phyloP scores from a whole-genome alignment of 2,888 invertebrate species.

The Pristionchus exspectatus region DNA sequence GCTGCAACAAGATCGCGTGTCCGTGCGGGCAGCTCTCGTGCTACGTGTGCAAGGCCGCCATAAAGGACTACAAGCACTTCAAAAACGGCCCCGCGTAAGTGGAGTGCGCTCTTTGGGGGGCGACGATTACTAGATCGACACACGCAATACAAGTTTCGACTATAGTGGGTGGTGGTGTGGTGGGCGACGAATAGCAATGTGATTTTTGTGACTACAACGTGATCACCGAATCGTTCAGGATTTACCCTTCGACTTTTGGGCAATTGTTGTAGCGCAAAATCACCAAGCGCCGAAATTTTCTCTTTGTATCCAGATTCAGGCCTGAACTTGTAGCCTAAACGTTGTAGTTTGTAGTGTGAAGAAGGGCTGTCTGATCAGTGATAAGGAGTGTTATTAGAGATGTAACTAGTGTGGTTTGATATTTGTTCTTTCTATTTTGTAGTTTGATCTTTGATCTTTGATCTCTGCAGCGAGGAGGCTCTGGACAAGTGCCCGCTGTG shows the following conservation, averaged over 20 bases:
- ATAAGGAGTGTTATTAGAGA: neutral
- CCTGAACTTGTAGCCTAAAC: neutral
- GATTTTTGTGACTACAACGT: too few species aligned
- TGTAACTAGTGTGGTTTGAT: neutral
- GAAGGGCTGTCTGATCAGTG: neutral
- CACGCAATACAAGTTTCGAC: too few species aligned
- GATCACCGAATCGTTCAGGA: too few species aligned
- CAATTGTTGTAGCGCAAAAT: too few species aligned
- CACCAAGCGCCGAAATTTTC: too few species aligned
- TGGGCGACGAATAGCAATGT: too few species aligned
- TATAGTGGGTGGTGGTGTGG: too few species aligned
- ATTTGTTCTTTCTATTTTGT: neutral
- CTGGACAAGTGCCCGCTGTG: conserved; percentile 14
- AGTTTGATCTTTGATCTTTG: conserved; percentile 9
- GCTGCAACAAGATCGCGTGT: conserved; percentile 84
- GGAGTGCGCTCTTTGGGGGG: neutral
- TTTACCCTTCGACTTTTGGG: too few species aligned
- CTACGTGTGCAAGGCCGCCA: conserved; percentile 82
- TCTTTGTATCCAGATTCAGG: too few species aligned
- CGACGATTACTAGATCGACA: too few species aligned
- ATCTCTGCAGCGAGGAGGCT: neutral
- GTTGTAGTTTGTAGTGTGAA: neutral
- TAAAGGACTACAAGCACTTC: conserved; percentile 55
- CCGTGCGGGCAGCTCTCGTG: conserved; percentile 83
- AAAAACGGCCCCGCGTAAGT: conserved; percentile 39